Evolutionary conservation across 2,113 vertebrate species (phyloP), one percentile per base, ranked within the genome.

Genomic region (Eurypyga helias): DNA sequence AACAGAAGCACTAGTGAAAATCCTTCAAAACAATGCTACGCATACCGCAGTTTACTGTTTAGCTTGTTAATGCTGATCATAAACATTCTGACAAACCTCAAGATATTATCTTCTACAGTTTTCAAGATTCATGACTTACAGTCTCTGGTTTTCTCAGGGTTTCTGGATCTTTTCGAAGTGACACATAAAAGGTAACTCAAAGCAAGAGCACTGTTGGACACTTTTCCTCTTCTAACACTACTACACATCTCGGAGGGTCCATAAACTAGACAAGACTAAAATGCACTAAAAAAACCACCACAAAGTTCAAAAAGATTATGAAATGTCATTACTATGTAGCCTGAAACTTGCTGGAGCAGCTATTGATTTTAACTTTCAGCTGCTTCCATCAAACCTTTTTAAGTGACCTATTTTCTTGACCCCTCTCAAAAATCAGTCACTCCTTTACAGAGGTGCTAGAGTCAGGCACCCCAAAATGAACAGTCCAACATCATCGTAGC

Each of bases 171-270:
- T 67, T 90, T 90, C 57, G 43, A 83, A 71, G 36, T 24, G 57
- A 66, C 43, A 90, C 7, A 26, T 17, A 13, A 91, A 78, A 91
- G 3, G 24, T 17, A 91, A 57, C 25, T 78, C 65, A 86, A 83
- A 66, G 29, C 10, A 84, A 57, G 21, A 14, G 15, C 0, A 0
- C 19, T 17, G 6, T 28, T 48, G 52, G 23, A 72, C 43, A 60
- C 15, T 7, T 49, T 7, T 4, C 2, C 29, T 38, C 5, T 66
- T 51, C 11, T 5, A 89, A 86, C 24, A 64, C 25, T n/a, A 19
- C 17, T 14, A 34, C 21, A 7, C 81, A 93, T 82, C 18, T 70
- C 41, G 8, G 11, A 8, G 51, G 8, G 14, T 38, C 26, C 57
- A 38, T 26, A 31, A 87, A 78, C 17, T 21, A 57, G n/a, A 31